Evolutionary conservation across 1,140 invertebrate species (phyloP).

Genomic region (Meteorus sp.): DNA sequence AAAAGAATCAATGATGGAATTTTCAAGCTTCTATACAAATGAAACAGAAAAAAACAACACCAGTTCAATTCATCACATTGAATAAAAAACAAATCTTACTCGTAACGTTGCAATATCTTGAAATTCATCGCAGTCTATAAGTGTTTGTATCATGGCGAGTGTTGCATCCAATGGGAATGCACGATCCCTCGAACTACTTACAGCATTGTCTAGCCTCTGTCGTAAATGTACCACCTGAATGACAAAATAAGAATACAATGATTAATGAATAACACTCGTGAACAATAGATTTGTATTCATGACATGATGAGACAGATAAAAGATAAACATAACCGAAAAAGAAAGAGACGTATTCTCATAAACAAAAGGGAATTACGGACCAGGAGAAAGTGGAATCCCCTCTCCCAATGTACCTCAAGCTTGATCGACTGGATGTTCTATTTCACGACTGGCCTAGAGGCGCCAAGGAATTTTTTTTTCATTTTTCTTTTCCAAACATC

Average conservation of each 20-base stretch:
- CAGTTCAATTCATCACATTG: background rate
- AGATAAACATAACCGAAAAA: no score
- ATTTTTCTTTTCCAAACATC: no score
- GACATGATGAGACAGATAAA: no score
- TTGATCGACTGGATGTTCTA: no score
- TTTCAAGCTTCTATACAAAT: constrained; percentile 10
- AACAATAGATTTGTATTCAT: background rate
- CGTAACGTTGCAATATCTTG: constrained; percentile 88
- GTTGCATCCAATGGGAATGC: constrained; percentile 80
- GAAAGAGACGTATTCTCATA: no score
- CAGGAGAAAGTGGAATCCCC: constrained; percentile 6
- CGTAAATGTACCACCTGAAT: constrained; percentile 78
- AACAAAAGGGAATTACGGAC: background rate
- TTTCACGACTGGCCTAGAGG: constrained; percentile 1
- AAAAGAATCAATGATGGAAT: constrained; percentile 7
- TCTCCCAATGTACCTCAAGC: no score
- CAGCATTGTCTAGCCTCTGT: constrained; percentile 81
- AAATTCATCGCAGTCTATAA: constrained; percentile 94
- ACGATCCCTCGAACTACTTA: constrained; percentile 82
- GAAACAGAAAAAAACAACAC: constrained; percentile 1
- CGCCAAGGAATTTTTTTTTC: background rate
- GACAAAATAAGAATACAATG: constrained; percentile 5
- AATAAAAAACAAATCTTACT: constrained; percentile 47
- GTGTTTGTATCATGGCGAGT: constrained; percentile 82
- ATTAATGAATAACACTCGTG: no score